phyloP scores from a whole-genome alignment of 2,113 vertebrate species.

The Leptobrachium ailaonicum region DNA sequence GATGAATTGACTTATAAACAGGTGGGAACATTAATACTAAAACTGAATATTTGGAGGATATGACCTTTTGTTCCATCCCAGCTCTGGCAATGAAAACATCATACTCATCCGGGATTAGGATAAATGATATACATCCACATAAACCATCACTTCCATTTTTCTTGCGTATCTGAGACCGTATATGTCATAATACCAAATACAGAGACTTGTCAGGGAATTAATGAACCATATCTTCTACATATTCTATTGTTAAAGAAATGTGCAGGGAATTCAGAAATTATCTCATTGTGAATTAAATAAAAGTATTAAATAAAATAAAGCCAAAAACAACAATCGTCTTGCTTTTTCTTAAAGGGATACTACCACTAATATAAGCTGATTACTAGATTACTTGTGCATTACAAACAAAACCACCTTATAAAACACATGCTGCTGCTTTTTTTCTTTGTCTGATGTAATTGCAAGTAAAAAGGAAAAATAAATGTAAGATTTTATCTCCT shows the following conservation, averaged over 20 bases:
- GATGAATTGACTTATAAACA: not conserved
- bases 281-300: not conserved
- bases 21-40: not conserved
- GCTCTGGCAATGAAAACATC: not conserved
- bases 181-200: not conserved
- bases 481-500: too few species aligned
- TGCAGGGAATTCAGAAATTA: not conserved
- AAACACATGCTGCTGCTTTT: too few species aligned
- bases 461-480: too few species aligned
- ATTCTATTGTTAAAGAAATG: not conserved
- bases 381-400: too few species aligned
- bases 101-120: not conserved
- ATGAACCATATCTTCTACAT: not conserved
- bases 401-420: too few species aligned
- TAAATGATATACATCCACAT: constrained; percentile 16
- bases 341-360: too few species aligned
- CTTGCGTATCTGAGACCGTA: not conserved
- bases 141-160: not conserved
- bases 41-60: not conserved
- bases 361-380: too few species aligned
- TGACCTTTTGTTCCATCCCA: not conserved
- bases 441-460: too few species aligned
- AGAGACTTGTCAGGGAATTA: not conserved
- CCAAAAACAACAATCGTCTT: too few species aligned
- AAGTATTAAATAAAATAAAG: not conserved